A percentile compares a stretch with the other conserved stretches of the same genome.
These are phyloP conservation scores for Azemiops feae DNA, from an alignment of 2,113 vertebrate genomes.

Conservation along the genomic window DNA sequence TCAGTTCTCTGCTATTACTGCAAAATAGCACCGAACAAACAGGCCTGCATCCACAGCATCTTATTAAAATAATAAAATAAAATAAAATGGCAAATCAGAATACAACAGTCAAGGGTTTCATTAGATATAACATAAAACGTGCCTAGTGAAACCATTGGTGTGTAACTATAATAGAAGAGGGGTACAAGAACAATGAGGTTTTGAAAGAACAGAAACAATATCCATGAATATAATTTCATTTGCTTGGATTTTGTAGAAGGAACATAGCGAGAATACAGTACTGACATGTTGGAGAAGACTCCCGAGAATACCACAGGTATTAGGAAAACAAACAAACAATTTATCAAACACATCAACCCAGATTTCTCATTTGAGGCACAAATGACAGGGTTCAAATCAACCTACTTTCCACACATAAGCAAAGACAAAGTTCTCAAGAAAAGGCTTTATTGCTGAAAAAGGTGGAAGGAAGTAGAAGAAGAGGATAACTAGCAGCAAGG, in stretches of 20 bases:
- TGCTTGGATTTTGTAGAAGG: background rate
- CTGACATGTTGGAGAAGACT: background rate
- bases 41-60: too few species aligned
- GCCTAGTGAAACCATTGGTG: background rate
- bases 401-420: background rate
- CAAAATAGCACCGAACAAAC: too few species aligned
- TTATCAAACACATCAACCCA: background rate
- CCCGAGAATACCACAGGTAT: background rate
- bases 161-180: background rate
- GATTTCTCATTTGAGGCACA: background rate
- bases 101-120: background rate
- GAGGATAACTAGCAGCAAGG: background rate
- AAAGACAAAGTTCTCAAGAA: background rate
- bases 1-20: too few species aligned
- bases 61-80: too few species aligned
- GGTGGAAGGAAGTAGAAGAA: background rate
- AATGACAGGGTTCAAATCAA: background rate
- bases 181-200: background rate
- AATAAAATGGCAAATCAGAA: background rate
- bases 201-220: background rate
- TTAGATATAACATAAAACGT: background rate
- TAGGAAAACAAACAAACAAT: background rate
- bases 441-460: background rate
- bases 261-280: background rate
- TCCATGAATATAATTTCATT: background rate